Base-by-base conservation (phyloP, 1,140 invertebrate genomes). In the Leptopilina clavipes region DNA sequence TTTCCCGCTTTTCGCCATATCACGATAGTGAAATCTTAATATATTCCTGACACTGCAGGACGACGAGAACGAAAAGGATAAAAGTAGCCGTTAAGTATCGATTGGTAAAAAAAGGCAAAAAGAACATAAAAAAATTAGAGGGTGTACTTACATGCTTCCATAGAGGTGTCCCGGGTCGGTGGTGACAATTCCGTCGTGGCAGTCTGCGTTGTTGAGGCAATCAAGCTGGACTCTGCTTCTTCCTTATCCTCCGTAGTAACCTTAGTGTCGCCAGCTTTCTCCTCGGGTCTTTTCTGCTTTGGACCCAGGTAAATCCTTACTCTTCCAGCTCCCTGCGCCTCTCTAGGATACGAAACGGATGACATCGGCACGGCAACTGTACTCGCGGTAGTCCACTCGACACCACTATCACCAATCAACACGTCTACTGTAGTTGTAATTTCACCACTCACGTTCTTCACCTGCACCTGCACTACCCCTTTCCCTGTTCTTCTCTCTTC, bases 291-390 rank as follows among this genome's bases (percentile, higher is more conserved):
- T 59, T 77, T 78, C 40, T 77, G 78, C 37, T 75, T 79, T 75
- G 83, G 81, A 79, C 80, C 82, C 79, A 82, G 83, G 76, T 82
- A 82, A 81, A 83, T 86, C 76, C 77, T 84, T 79, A 82, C 73
- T 77, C 80, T 82, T 86, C 83, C 86, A 82, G 82, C 86, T 81
- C 86, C 87, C 84, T 83, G 79, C 86, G 82, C 84, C 82, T 85
- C 83, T 74, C 82, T 82, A 77, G 85, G 79, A 82, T 84, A 85
- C 85, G 86, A 87, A 83, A 83, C 82, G 81, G 86, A 83, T 86
- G 87, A 88, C 88, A 89, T 89, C 87, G 88, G 88, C 87, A 77
- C 86, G 85, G 86, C 76, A 79, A 85, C 85, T 87, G 84, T 84
- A 77, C 82, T 86, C 83, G 81, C 85, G 77, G 75, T 81, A 76